Conservation (phyloP, 2,113 vertebrate species). For the Bos taurus region ARS-UCD2.0 NC_037350.1:28180001-28180500, state of each 20-base stretch:
- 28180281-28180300: constrained; percentile 80
- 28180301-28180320: constrained; percentile 94
- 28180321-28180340: constrained; percentile 90
- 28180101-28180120: too few species aligned
- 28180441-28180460: constrained; percentile 84
- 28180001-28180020: neutral
- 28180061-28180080: too few species aligned
- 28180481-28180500: constrained; percentile 88
- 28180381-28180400: constrained; percentile 84
- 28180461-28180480: constrained; percentile 81
- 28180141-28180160: too few species aligned
- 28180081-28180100: too few species aligned
- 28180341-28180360: constrained; percentile 90
- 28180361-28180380: constrained; percentile 82
- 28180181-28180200: neutral
- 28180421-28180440: constrained; percentile 82
- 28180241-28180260: neutral
- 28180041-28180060: too few species aligned
- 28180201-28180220: neutral
- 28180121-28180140: too few species aligned
- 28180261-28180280: fast-evolving
- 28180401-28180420: constrained; percentile 88
- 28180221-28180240: neutral
- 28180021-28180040: neutral
- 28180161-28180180: too few species aligned